Percentiles rank a stretch among this genome's conserved stretches.
These are phyloP conservation scores for Camarhynchus parvulus DNA, from an alignment of 2,113 vertebrate genomes.

Conservation along the genomic window DNA sequence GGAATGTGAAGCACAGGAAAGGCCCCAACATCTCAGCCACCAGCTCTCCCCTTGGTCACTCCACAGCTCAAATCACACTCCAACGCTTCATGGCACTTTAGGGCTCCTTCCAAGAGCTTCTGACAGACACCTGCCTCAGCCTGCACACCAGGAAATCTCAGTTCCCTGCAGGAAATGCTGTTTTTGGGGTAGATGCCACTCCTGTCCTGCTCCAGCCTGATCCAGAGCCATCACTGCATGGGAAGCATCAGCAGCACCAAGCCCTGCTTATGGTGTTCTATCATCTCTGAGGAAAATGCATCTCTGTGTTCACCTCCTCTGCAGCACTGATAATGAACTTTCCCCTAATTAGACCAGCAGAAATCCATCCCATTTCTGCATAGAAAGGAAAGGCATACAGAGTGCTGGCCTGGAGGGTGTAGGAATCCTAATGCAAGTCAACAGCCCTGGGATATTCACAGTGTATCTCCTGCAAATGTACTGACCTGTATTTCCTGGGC, in stretches of 20 bases:
- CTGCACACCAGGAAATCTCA: not conserved
- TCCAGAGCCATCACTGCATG: not conserved
- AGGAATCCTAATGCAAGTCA: not conserved
- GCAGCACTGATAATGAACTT: not conserved
- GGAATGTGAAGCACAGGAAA: rapidly evolving
- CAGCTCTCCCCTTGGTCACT: not conserved
- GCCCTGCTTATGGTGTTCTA: not conserved
- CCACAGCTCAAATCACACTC: not conserved
- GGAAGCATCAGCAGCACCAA: not conserved
- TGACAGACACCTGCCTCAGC: not conserved
- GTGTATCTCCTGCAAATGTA: not conserved
- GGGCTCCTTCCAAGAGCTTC: not conserved
- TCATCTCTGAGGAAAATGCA: not conserved
- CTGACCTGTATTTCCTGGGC: not conserved
- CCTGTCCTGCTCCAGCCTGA: not conserved
- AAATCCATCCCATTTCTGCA: not conserved
- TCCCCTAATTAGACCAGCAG: not conserved
- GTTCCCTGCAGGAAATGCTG: rapidly evolving
- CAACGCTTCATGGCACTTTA: rapidly evolving
- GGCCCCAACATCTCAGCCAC: not conserved
- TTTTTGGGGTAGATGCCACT: not conserved
- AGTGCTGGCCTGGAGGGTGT: not conserved
- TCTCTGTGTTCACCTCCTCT: not conserved
- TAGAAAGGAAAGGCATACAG: not conserved
- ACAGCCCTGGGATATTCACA: not conserved